phyloP scores from a whole-genome alignment of 2,797 vertebrate species.

The Enteromius argenteus region DNA sequence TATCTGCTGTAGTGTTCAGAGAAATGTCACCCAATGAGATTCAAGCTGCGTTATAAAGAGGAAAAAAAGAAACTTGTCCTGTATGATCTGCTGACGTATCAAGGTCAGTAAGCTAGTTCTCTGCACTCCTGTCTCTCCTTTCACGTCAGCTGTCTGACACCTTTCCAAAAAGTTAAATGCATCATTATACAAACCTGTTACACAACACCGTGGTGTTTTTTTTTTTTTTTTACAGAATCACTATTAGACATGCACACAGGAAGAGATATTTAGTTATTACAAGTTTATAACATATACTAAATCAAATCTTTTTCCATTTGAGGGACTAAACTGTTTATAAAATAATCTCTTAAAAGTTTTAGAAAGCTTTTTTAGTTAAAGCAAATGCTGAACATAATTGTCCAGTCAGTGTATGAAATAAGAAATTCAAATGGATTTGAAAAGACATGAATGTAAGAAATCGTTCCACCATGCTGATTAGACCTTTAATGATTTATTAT shows the following conservation, averaged over 20 bases:
- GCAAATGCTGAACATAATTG: neutral
- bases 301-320: neutral
- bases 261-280: neutral
- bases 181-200: conserved; percentile 16
- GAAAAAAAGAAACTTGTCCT: neutral
- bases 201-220: neutral
- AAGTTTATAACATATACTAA: neutral
- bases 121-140: conserved; percentile 7
- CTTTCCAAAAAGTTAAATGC: conserved; percentile 7
- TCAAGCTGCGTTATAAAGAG: neutral
- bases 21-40: conserved; percentile 12
- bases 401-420: neutral
- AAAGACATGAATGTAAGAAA: neutral
- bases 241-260: neutral
- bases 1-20: neutral
- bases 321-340: neutral
- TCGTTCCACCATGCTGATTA: too few species aligned
- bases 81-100: conserved; percentile 27
- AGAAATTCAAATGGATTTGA: neutral
- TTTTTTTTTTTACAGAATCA: neutral
- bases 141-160: conserved; percentile 36
- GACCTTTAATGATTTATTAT: neutral
- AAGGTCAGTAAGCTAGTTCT: conserved; percentile 7
- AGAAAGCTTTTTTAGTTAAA: neutral
- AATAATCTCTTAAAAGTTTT: neutral